Evolutionary conservation across 2,888 invertebrate species (phyloP), one percentile per base, ranked within the genome.

Genomic region (Andrena dorsata): DNA sequence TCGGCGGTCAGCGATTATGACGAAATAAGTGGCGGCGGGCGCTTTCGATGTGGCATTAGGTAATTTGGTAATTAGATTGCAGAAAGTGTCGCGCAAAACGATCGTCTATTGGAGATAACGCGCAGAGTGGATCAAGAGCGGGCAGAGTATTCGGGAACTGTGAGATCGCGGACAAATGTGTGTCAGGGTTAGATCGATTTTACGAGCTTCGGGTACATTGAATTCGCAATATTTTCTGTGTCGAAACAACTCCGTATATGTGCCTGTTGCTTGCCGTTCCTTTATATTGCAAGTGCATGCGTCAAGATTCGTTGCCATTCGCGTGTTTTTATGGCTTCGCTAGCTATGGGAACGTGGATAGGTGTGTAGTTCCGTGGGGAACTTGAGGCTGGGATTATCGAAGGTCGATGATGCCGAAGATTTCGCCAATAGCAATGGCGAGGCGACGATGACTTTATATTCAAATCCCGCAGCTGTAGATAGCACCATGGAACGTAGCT

Each of bases 111-210:
- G 16, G 13, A 64, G 64, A 63, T 75, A 61, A 75, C 28, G n/a
- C 8, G 68, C 13, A 23, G 49, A 1, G 32, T 28, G 49, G 60
- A 49, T 75, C 13, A 60, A 20, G 35, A 16, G 23, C 28, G 28
- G 41, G 20, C 64, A 28, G 3, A n/a, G 30, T 81, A 86, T 80
- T 76, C 30, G 60, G 58, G 58, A 76, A 68, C 8, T 23, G 26
- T 64, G 16, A 32, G 41, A 47, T 49, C 66, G 41, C 10, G 5
- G 23, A 6, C 5, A 47, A 68, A 87, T 88, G 70, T 81, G 75
- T 87, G 86, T 88, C 86, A 87, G 66, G 88, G 86, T 76, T 77
- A 79, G 81, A 72, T 68, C 74, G 71, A 75, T 80, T 86, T 83
- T 77, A 88, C 66, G 86, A 86, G 74, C 63, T 64, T 65, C 68